Conservation (phyloP, 2,113 vertebrate species). For the Seriola rivoliana region DNA sequence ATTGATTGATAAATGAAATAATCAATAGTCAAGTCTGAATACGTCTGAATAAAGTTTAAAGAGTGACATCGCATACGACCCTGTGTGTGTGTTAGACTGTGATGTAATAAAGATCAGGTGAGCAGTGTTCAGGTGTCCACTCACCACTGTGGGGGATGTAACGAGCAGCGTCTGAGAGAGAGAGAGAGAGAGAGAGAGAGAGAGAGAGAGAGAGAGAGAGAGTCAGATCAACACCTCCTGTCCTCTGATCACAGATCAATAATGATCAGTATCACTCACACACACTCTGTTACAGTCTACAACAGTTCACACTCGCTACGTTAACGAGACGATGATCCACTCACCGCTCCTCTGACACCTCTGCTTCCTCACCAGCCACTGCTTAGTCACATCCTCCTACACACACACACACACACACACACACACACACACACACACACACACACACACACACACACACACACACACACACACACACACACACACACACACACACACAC, state of each 20-base stretch:
- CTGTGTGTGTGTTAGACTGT: no score
- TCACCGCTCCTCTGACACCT: constrained; percentile 78
- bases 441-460: constrained; percentile 11
- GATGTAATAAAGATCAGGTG: background rate
- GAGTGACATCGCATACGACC: no score
- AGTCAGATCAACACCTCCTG: no score
- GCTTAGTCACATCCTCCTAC: constrained; percentile 82
- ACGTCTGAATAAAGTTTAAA: no score
- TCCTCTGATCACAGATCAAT: no score
- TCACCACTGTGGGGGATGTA: constrained; percentile 85
- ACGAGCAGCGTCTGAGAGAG: constrained; percentile 74
- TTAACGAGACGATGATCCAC: constrained; percentile 27
- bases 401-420: constrained; percentile 34
- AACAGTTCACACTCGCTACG: no score
- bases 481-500: constrained; percentile 22
- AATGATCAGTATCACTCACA: no score
- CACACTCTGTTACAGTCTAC: no score
- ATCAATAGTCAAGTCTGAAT: no score
- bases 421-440: constrained; percentile 17
- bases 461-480: constrained; percentile 25
- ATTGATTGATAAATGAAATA: no score
- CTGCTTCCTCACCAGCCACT: constrained; percentile 84
- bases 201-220: background rate
- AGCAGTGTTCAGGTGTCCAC: constrained; percentile 9
- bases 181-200: constrained; percentile 12